phyloP scores from a whole-genome alignment of 2,113 vertebrate species.

The Caloenas nicobarica region DNA sequence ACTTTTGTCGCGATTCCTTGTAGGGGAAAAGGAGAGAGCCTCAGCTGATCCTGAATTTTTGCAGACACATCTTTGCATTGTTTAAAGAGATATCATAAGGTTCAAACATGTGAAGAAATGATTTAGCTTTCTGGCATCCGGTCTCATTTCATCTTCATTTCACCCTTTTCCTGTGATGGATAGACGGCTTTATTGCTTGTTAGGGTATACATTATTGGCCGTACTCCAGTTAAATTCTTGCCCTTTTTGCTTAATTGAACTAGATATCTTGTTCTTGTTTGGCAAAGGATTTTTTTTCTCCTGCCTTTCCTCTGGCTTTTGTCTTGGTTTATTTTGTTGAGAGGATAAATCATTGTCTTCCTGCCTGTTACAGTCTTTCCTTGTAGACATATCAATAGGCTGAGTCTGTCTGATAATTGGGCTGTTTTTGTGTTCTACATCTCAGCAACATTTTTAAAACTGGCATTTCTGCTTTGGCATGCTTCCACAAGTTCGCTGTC shows the following conservation, averaged over 20 bases:
- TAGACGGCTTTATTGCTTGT: not conserved
- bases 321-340: not conserved
- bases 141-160: not conserved
- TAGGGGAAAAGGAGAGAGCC: not conserved
- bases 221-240: not conserved
- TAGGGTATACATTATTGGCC: not conserved
- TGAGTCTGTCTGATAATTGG: not conserved
- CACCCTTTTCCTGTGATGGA: not conserved
- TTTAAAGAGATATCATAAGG: not conserved
- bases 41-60: not conserved
- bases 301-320: not conserved
- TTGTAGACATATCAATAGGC: not conserved
- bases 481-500: not conserved
- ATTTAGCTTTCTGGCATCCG: not conserved
- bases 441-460: not conserved
- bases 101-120: constrained; percentile 8
- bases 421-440: not conserved
- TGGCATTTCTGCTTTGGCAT: not conserved
- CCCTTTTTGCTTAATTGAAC: not conserved
- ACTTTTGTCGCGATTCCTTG: not conserved
- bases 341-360: not conserved
- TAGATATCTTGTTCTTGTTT: not conserved
- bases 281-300: not conserved
- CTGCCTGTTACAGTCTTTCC: not conserved
- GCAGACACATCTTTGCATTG: not conserved